Conservation (phyloP, 2,888 invertebrate genomes). For the Gastracanthus pulcherrimus region DNA sequence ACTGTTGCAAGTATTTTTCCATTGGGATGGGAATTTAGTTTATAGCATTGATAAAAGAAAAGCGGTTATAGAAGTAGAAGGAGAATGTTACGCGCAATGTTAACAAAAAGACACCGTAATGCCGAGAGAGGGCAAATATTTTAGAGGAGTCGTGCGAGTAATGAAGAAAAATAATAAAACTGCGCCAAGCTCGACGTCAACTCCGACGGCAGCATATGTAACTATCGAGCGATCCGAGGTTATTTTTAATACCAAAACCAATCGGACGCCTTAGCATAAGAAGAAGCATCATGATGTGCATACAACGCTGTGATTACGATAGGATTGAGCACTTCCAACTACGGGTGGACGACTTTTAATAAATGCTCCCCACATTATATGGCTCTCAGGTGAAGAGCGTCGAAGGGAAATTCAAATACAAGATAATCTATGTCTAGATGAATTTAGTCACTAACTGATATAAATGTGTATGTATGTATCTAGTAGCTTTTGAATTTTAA, state of each 20-base stretch:
- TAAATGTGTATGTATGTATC: conserved; percentile 67
- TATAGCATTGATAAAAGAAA: conserved; percentile 61
- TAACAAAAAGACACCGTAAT: conserved; percentile 35
- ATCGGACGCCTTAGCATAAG: conserved; percentile 70
- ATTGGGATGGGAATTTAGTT: conserved; percentile 69
- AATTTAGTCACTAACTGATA: conserved; percentile 56
- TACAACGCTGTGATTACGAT: conserved; percentile 57
- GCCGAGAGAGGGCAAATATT: conserved; percentile 48
- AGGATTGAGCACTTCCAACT: conserved; percentile 56
- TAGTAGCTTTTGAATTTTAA: conserved; percentile 68
- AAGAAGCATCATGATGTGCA: conserved; percentile 53
- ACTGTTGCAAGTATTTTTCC: conserved; percentile 73
- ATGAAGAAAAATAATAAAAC: conserved; percentile 37
- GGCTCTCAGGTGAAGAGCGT: conserved; percentile 3
- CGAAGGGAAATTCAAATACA: conserved; percentile 39
- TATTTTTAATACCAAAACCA: conserved; percentile 78
- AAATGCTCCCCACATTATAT: conserved; percentile 23
- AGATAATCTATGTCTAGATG: conserved; percentile 53
- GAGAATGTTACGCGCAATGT: conserved; percentile 44
- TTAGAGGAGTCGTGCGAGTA: conserved; percentile 37
- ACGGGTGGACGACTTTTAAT: conserved; percentile 45
- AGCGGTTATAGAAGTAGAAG: conserved; percentile 50
- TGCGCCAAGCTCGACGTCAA: conserved; percentile 52
- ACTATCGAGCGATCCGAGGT: conserved; percentile 73
- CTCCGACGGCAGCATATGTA: conserved; percentile 42